Evolutionary conservation across 2,113 vertebrate genomes (phyloP), one percentile per base, ranked within the genome.

Genomic region (Myotis yumanensis): DNA sequence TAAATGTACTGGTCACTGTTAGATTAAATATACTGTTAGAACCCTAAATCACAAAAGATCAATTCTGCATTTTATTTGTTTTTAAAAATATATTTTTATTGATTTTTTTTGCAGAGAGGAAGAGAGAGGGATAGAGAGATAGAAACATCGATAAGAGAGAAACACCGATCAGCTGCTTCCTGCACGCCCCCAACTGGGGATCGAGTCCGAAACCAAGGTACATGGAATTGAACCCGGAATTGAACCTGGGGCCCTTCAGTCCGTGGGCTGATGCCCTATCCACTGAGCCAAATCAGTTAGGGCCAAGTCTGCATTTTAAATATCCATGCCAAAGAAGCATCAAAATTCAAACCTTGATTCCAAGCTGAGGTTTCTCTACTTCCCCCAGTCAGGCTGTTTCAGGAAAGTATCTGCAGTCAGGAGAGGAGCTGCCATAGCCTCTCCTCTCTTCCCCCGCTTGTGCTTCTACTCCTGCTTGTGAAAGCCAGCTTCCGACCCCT

Each of bases 281-380:
- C 59, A 62, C 25, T 28, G 23, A 62, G 59, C 59, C 59, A 62
- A 62, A 62, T 4, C 59, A 62, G 59, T 28, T 62, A 62, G 59
- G 10, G 59, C 59, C 25, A 72, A 18, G 62, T 85, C 40, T 35
- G 79, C 62, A 77, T 71, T 93, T 89, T 81, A 89, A 95, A 76
- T 68, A 82, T 30, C 35, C 32, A 37, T 35, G 72, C 52, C 15
- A n/a, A 1, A 1, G 48, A 48, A 91, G 28, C 68, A 75, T 35
- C 11, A 4, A 84, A 89, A 81, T 66, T 71, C 48, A 72, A 57
- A 59, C 81, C 62, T 10, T 30, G 23, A 85, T 57, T 73, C 12
- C 9, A 23, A 86, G 37, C 1, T 71, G 30, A 46, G 10, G 25
- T 86, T 51, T 83, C 75, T 43, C 62, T 48, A n/a, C 52, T 25